A percentile compares a stretch with the other conserved stretches of the same genome.
Evolutionary conservation across 2,888 invertebrate genomes (phyloP).

Genomic region (Blera fallax): DNA sequence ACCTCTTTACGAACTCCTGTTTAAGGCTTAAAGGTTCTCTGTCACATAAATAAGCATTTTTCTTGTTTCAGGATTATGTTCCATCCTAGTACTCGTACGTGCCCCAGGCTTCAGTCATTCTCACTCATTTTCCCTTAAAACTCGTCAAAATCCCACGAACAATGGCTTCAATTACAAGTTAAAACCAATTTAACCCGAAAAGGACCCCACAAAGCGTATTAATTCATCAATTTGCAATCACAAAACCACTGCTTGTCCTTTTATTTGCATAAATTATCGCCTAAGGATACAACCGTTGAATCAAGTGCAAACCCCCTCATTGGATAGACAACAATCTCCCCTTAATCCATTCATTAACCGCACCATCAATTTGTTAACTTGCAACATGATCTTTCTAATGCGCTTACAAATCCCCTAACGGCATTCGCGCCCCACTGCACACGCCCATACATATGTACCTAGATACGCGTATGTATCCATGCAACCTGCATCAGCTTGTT

Average conservation of each 20-base stretch:
- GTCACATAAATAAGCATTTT: too few species aligned
- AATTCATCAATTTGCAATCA: not conserved
- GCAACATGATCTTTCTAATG: slow-evolving; percentile 60
- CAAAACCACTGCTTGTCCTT: not conserved
- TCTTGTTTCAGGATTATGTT: too few species aligned
- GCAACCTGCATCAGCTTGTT: not conserved
- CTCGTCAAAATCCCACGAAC: too few species aligned
- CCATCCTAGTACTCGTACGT: too few species aligned
- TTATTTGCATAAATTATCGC: not conserved
- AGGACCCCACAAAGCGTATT: not conserved
- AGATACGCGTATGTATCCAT: not conserved
- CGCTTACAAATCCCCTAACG: slow-evolving; percentile 54
- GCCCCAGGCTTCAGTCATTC: not conserved
- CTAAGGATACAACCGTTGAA: not conserved
- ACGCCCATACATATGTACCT: not conserved
- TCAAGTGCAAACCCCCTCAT: not conserved
- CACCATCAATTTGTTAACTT: slow-evolving; percentile 62
- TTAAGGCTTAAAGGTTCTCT: too few species aligned
- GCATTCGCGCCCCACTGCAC: slow-evolving; percentile 12
- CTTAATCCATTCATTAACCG: slow-evolving; percentile 52
- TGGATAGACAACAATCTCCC: slow-evolving; percentile 17
- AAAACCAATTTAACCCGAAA: not conserved
- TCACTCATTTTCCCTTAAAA: too few species aligned
- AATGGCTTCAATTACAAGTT: not conserved
- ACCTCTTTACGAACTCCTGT: too few species aligned